phyloP scores from a whole-genome alignment of 2,797 vertebrate species.

The Phataginus tricuspis region DNA sequence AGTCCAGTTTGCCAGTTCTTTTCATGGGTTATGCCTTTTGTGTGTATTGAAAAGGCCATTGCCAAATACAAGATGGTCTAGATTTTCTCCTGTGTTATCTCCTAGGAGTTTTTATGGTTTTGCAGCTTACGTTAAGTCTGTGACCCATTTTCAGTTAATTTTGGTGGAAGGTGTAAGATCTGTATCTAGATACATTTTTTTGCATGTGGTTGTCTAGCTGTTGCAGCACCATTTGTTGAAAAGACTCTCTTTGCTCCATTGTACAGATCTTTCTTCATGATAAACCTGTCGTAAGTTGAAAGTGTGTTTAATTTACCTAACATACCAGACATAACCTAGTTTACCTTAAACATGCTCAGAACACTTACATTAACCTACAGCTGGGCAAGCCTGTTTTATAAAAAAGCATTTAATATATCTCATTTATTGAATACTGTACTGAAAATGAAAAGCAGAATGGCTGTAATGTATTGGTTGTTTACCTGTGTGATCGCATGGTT shows the following conservation, averaged over 20 bases:
- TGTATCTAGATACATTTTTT: not conserved
- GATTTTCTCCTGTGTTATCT: not conserved
- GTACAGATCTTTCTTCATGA: not conserved
- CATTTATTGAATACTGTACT: not conserved
- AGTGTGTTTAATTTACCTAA: not conserved
- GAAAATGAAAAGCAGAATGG: not conserved
- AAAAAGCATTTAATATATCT: not conserved
- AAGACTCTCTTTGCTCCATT: not conserved
- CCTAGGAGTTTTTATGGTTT: not conserved
- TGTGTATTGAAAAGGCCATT: not conserved
- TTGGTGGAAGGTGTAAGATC: not conserved
- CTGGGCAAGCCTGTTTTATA: not conserved
- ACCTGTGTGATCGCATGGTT: not conserved
- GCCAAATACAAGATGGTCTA: not conserved
- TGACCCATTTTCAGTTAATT: not conserved
- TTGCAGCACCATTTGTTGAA: not conserved
- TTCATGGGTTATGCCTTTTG: not conserved
- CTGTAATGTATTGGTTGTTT: not conserved
- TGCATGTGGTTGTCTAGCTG: not conserved
- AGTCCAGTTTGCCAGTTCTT: not conserved
- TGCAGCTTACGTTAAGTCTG: not conserved
- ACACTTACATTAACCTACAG: not conserved
- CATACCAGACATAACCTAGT: not conserved
- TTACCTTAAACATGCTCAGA: not conserved
- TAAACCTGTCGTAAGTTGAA: not conserved